Conservation (phyloP, 1,140 invertebrate species). For the Bombus soroeensis region DNA sequence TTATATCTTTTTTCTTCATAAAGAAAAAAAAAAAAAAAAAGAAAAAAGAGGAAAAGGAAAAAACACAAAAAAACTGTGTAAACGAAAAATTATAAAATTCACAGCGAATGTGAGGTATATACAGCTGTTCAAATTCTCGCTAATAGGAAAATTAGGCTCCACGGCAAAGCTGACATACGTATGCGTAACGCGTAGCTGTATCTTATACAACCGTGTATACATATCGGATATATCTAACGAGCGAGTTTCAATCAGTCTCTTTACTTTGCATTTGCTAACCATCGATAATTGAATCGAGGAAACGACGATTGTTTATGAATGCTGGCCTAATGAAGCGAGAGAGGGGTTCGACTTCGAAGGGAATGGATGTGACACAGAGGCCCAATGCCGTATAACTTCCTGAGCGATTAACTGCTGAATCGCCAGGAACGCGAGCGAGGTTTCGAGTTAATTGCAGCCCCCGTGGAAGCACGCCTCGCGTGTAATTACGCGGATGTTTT, state of each 20-base stretch:
- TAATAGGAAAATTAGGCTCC: conserved; percentile 7
- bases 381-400: conserved; percentile 62
- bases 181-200: neutral
- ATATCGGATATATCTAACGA: neutral
- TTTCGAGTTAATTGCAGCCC: conserved; percentile 63
- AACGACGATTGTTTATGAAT: conserved; percentile 60
- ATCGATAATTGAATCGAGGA: conserved; percentile 39
- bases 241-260: conserved; percentile 44
- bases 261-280: conserved; percentile 39
- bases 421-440: conserved; percentile 60
- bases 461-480: conserved; percentile 17
- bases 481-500: conserved; percentile 59
- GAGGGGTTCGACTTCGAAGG: conserved; percentile 1
- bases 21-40: no score
- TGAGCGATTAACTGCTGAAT: conserved; percentile 66
- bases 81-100: neutral
- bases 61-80: no score
- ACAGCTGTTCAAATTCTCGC: neutral
- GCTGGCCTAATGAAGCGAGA: conserved; percentile 57
- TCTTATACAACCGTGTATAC: no score
- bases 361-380: conserved; percentile 53
- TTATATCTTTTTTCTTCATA: neutral
- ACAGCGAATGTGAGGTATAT: neutral
- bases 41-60: no score
- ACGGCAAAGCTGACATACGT: neutral